Percentiles rank a stretch among this genome's conserved stretches.
phyloP scores from a whole-genome alignment of 2,888 invertebrate genomes.

The Sialis lutaria region DNA sequence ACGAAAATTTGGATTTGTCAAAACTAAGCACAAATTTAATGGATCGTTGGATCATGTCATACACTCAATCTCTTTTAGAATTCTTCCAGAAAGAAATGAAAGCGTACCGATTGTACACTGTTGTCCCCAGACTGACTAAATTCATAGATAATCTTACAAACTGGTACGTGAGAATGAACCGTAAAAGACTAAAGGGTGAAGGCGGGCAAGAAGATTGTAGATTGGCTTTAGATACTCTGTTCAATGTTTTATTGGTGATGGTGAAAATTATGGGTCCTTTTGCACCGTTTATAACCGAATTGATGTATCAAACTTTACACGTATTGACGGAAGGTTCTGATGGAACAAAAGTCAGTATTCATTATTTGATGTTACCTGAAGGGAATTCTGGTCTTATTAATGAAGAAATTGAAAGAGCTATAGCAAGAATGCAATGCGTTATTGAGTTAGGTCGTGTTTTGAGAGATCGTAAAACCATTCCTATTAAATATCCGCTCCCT shows the following conservation, averaged over 20 bases:
- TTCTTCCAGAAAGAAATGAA: conserved; percentile 89
- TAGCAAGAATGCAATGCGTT: conserved; percentile 84
- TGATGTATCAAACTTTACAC: conserved; percentile 80
- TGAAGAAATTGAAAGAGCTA: conserved; percentile 72
- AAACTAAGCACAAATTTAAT: conserved; percentile 51
- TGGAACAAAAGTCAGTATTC: conserved; percentile 57
- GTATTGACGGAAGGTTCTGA: conserved; percentile 35
- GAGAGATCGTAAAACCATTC: conserved; percentile 83
- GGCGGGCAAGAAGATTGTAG: conserved; percentile 63
- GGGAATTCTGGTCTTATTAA: conserved; percentile 57
- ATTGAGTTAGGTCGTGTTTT: conserved; percentile 88
- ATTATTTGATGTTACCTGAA: conserved; percentile 79
- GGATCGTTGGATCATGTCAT: conserved; percentile 95
- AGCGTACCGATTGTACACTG: conserved; percentile 86
- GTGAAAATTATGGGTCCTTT: conserved; percentile 92
- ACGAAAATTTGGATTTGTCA: conserved; percentile 16
- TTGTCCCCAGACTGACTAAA: conserved; percentile 82
- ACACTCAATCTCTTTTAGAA: conserved; percentile 78
- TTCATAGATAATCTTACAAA: conserved; percentile 97
- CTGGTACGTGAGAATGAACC: conserved; percentile 96
- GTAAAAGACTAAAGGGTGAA: conserved; percentile 88
- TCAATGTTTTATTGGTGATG: conserved; percentile 75
- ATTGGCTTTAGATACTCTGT: conserved; percentile 73
- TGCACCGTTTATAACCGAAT: conserved; percentile 89
- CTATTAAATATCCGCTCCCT: conserved; percentile 90